Base-by-base conservation (phyloP, 1,140 invertebrate genomes). In the Atopsyche davidsoni region DNA sequence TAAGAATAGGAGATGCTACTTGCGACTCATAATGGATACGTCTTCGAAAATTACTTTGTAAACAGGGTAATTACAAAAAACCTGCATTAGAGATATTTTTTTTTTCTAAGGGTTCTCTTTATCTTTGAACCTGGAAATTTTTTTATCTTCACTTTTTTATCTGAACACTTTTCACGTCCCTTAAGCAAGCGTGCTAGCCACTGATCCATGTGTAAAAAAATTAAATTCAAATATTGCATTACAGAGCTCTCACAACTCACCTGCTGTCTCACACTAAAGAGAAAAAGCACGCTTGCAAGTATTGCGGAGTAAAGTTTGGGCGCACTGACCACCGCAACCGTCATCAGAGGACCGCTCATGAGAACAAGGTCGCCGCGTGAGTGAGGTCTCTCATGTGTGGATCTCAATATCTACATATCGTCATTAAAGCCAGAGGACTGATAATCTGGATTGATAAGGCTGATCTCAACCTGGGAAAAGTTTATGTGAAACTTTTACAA, bases 241-340 rank as follows among this genome's bases (percentile, higher is more conserved):
- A 2, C 58, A 71, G 69, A 3, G 69, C 69, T 43, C 36, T 70
- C 9, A 50, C 34, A 2, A 59, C 48, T 4, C 70, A 73, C 47
- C 67, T 68, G 67, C 19, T 67, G 9, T 62, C 60, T 3, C 70
- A 73, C 43, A 69, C 64, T 0, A 69, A 66, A 32, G 65, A 67
- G 35, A 69, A 67, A 34, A 62, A 60, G 0, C 59, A 67, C 55
- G 51, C 63, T 17, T 73, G 70, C 51, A 61, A 64, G 46, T 71
- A 68, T 55, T 73, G 70, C 58, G 68, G 60, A 14, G 56, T 67
- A 6, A 61, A 59, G 44, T 73, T 73, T 60, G 62, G 61, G 2
- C 62, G 70, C 9, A 70, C 68, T 4, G 69, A 73, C 53, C 70
- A 73, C 50, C 63, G 66, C 28, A 63, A 63, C 43, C 55, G 69